phyloP scores from a whole-genome alignment of 2,888 invertebrate species.

The Nudaria mundana region DNA sequence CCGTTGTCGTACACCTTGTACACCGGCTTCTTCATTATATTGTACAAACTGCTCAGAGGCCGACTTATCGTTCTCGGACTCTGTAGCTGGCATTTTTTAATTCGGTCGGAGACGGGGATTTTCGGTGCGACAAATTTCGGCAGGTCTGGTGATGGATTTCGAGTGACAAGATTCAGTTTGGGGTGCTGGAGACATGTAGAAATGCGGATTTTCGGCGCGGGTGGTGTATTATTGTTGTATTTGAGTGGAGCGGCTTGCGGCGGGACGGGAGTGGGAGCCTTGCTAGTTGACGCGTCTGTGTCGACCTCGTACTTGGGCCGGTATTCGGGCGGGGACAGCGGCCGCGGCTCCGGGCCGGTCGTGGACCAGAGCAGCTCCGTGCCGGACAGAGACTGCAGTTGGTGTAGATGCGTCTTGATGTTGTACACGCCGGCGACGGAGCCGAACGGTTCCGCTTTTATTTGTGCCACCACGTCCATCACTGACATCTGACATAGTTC shows the following conservation, averaged over 20 bases:
- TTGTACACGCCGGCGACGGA: constrained; percentile 83
- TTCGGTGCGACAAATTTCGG: constrained; percentile 10
- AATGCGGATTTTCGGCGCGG: constrained; percentile 12
- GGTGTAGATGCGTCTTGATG: constrained; percentile 70
- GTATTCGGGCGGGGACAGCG: constrained; percentile 55
- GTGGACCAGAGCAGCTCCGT: constrained; percentile 59
- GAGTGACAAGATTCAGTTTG: constrained; percentile 1
- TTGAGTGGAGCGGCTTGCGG: neutral
- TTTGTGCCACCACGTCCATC: constrained; percentile 67
- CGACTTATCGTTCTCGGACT: constrained; percentile 29
- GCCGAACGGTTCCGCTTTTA: constrained; percentile 80
- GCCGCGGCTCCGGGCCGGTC: constrained; percentile 44
- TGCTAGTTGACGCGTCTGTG: constrained; percentile 4
- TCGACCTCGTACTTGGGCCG: constrained; percentile 25
- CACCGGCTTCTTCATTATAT: constrained; percentile 28
- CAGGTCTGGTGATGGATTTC: constrained; percentile 1
- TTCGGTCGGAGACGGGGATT: constrained; percentile 6
- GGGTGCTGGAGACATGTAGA: constrained; percentile 6
- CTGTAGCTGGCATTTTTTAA: constrained; percentile 30
- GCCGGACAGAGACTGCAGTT: constrained; percentile 47
- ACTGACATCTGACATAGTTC: constrained; percentile 63
- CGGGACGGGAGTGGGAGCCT: neutral
- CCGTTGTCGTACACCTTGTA: constrained; percentile 52
- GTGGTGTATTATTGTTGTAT: constrained; percentile 5
- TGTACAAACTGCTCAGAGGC: constrained; percentile 18